Evolutionary conservation across 2,888 invertebrate genomes (phyloP).

Genomic region (Thera obeliscata): DNA sequence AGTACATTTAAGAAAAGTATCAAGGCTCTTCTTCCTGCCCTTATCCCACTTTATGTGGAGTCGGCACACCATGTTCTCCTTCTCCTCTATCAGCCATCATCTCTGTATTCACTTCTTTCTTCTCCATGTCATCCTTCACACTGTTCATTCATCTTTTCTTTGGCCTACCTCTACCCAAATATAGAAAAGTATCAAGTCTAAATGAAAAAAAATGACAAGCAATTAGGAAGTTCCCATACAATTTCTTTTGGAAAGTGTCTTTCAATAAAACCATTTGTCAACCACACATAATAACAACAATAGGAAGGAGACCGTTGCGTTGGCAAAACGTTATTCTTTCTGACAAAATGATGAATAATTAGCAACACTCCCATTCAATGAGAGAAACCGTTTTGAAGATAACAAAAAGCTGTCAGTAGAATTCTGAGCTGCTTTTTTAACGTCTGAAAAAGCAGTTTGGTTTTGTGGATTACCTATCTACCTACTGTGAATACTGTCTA

Average conservation of each 20-base stretch:
- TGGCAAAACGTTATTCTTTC: constrained; percentile 20
- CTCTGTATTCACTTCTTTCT: too few relatives aligned
- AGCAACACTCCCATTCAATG: constrained; percentile 11
- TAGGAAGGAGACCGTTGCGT: constrained; percentile 3
- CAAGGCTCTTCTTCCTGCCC: too few relatives aligned
- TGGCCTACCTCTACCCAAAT: too few relatives aligned
- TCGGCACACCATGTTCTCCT: too few relatives aligned
- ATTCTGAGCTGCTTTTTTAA: constrained; percentile 20
- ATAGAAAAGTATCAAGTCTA: not conserved
- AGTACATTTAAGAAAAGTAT: too few relatives aligned
- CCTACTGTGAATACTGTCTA: constrained; percentile 23
- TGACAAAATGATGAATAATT: constrained; percentile 26
- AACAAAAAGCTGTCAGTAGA: constrained; percentile 25
- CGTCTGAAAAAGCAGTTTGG: constrained; percentile 42
- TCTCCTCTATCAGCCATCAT: too few relatives aligned
- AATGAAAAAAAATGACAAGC: not conserved
- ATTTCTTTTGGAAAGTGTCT: constrained; percentile 21
- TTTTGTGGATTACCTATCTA: constrained; percentile 40
- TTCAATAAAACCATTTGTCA: constrained; percentile 20
- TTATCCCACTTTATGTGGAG: too few relatives aligned
- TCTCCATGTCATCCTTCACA: too few relatives aligned
- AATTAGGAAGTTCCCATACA: constrained; percentile 1
- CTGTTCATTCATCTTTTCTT: too few relatives aligned
- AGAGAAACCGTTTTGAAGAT: constrained; percentile 31
- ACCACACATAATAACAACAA: constrained; percentile 9